A percentile compares a stretch with the other conserved stretches of the same genome.
These are phyloP conservation scores for Scopus umbretta DNA, from an alignment of 2,113 vertebrate species.

Conservation along the genomic window DNA sequence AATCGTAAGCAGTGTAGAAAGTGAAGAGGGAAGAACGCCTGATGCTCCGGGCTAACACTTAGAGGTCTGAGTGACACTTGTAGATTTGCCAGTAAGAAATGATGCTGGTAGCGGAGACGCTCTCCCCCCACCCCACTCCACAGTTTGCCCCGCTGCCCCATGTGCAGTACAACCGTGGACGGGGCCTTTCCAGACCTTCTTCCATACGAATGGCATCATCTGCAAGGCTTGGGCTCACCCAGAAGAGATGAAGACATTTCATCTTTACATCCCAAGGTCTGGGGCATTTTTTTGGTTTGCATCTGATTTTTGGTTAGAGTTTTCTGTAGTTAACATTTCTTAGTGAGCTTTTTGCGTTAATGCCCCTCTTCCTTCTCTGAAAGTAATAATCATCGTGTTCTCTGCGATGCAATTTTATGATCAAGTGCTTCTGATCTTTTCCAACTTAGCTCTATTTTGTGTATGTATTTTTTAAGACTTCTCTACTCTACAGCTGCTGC, in stretches of 20 bases:
- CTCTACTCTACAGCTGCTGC: background rate
- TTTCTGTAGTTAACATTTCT: background rate
- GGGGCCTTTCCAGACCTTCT: background rate
- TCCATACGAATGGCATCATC: background rate
- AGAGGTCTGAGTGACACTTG: background rate
- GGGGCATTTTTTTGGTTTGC: background rate
- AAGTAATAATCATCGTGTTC: background rate
- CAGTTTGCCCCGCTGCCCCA: background rate
- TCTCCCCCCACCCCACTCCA: background rate
- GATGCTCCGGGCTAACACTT: background rate
- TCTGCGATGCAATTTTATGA: background rate
- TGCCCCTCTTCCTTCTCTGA: background rate
- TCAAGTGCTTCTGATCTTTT: background rate
- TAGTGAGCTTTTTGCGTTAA: background rate
- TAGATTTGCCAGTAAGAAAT: background rate
- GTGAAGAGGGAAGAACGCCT: background rate
- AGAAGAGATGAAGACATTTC: background rate
- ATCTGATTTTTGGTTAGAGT: background rate
- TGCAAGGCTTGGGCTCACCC: background rate
- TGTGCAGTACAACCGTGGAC: accelerated
- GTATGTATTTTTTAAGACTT: background rate
- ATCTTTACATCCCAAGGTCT: background rate
- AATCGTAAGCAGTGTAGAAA: background rate
- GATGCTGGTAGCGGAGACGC: background rate
- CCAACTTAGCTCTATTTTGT: background rate